Conservation (phyloP, 1,140 invertebrate genomes). For the Drosophila erecta region DNA sequence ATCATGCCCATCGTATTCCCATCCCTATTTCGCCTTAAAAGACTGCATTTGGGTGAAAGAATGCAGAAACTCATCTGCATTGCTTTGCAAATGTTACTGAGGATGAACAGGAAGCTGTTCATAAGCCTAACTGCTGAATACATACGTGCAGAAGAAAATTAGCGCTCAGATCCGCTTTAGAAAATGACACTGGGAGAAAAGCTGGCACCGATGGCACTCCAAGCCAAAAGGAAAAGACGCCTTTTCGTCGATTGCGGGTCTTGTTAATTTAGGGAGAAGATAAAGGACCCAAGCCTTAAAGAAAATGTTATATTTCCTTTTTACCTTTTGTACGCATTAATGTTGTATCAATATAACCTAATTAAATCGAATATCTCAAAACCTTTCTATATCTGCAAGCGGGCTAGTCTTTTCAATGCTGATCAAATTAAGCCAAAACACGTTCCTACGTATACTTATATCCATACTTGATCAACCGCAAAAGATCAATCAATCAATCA, state of each 20-base stretch:
- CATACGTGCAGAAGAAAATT: background rate
- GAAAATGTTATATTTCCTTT: too few relatives aligned
- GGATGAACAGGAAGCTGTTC: background rate
- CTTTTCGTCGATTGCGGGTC: too few relatives aligned
- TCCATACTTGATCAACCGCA: constrained; percentile 4
- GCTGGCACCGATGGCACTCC: too few relatives aligned
- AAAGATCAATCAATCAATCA: constrained; percentile 43
- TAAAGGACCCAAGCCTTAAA: too few relatives aligned
- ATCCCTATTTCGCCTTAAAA: background rate
- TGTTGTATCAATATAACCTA: too few relatives aligned
- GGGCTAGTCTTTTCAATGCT: constrained; percentile 10
- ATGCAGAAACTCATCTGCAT: background rate
- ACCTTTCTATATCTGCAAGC: background rate
- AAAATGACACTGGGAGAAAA: too few relatives aligned
- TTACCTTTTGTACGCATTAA: too few relatives aligned
- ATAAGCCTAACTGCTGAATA: too few relatives aligned
- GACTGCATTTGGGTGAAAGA: background rate
- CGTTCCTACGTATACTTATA: background rate
- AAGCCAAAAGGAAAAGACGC: too few relatives aligned
- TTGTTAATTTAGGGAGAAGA: too few relatives aligned
- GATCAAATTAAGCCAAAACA: constrained; percentile 30
- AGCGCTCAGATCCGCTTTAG: background rate
- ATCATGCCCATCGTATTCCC: background rate
- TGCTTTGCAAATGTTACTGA: background rate
- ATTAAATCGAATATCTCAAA: too few relatives aligned